A percentile compares a stretch with the other conserved stretches of the same genome.
Evolutionary conservation across 2,113 vertebrate genomes (phyloP).

Genomic region (Salvelinus fontinalis): DNA sequence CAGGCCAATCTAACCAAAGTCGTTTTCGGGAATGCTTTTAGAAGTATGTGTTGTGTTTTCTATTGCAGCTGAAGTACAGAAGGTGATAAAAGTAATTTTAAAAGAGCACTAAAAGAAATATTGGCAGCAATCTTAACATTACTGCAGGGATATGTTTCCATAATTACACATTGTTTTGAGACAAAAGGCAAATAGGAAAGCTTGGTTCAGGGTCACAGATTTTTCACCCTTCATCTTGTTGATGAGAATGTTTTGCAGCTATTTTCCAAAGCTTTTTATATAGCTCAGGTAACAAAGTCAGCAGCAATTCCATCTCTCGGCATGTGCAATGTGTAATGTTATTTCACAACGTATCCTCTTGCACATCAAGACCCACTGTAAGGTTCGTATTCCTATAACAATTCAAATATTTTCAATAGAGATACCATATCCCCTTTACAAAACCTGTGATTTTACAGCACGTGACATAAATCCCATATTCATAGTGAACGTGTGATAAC

Average conservation of each 20-base stretch:
- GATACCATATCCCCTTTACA: no score
- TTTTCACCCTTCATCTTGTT: conserved; percentile 15
- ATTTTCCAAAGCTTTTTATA: neutral
- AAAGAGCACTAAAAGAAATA: conserved; percentile 50
- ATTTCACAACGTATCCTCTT: neutral
- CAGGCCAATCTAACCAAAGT: neutral
- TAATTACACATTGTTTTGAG: conserved; percentile 36
- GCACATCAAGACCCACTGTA: neutral
- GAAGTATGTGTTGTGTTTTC: conserved; percentile 13
- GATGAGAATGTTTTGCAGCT: no score
- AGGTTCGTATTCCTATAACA: neutral
- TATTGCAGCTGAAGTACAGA: conserved; percentile 23
- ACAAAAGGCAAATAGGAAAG: no score
- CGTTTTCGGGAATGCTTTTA: conserved; percentile 38
- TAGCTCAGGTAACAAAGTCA: neutral
- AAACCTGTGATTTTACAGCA: no score
- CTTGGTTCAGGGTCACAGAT: no score
- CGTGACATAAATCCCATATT: neutral
- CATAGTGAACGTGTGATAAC: neutral
- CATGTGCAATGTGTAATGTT: neutral
- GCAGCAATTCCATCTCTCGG: neutral
- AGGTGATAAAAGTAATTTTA: conserved; percentile 9
- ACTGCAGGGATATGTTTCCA: conserved; percentile 44
- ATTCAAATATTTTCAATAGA: no score
- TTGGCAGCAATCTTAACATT: conserved; percentile 36